Base-by-base conservation (phyloP, 1,140 invertebrate species). In the Drosophila busckii region DNA sequence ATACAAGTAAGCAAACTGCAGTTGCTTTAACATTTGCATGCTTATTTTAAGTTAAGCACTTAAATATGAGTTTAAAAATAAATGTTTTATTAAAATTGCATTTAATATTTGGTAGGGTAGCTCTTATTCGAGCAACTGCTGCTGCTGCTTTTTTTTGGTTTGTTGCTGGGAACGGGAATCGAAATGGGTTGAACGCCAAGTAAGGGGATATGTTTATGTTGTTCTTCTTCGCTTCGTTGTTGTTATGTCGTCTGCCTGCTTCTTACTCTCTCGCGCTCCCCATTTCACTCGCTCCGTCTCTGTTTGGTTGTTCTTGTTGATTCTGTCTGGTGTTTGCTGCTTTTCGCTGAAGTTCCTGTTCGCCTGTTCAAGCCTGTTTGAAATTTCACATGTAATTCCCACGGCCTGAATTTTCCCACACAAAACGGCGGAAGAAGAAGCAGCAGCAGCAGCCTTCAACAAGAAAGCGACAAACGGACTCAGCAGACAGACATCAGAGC, bases 321-420 rank as follows among this genome's bases (percentile, higher is more conserved):
- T 62, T 13, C 23, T 53, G 15, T 22, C 9, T 42, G 16, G 26
- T 34, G 17, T 52, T 50, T 66, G 60, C 63, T 48, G 61, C 29
- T 40, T 32, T 49, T 44, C 41, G 46, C 28, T 41, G 25, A 2
- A 12, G 16, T 3, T 80, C 58, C 84, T 86, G 84, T 46, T 84
- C 62, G 84, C 84, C 84, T 86, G 84, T 70, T 84, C 61, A 56
- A 41, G 62, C 63, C 82, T 84, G 86, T 84, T 73, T 63, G 78
- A 86, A 86, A 86, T 84, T 84, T 86, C 84, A 83, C 67, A 86
- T 78, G 71, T 86, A 86, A 85, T 86, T 86, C 84, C 84, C 84
- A 86, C 84, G 84, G 84, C 84, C 80, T 78, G 80, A 84, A 86
- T 86, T 84, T 85, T 85, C 83, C 83, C 83, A 85, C 83, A 84